phyloP scores from a whole-genome alignment of 2,888 invertebrate genomes.

The Synergus umbraculus region DNA sequence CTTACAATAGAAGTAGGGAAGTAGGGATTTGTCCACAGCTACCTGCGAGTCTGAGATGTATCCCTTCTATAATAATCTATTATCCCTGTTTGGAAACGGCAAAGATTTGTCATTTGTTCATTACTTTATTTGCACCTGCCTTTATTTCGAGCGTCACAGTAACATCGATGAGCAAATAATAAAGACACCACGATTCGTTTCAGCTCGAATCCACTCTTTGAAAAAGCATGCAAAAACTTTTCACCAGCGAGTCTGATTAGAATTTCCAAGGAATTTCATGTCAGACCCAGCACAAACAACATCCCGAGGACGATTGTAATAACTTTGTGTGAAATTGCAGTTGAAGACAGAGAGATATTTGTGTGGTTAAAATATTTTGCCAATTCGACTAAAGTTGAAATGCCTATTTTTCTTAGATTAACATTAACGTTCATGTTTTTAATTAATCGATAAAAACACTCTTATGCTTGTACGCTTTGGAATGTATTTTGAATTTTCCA shows the following conservation, averaged over 20 bases:
- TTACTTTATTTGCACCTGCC: background rate
- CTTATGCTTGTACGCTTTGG: background rate
- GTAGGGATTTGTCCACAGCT: no score
- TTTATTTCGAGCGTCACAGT: conserved; percentile 12
- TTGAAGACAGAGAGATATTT: background rate
- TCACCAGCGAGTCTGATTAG: conserved; percentile 28
- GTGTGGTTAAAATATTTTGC: conserved; percentile 1
- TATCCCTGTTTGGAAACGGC: no score
- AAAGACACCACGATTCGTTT: conserved; percentile 31
- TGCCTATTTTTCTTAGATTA: background rate
- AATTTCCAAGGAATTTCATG: conserved; percentile 1
- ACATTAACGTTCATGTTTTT: background rate
- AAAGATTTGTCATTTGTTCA: no score
- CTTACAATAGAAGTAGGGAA: no score
- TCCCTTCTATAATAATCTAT: no score
- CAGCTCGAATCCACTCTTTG: background rate
- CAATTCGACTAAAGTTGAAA: background rate
- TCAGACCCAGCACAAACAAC: background rate
- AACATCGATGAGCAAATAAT: conserved; percentile 22
- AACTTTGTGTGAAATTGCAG: conserved; percentile 17
- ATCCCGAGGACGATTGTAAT: conserved; percentile 8
- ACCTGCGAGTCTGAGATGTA: no score
- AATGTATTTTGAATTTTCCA: background rate
- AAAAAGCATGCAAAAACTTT: conserved; percentile 12
- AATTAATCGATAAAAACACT: background rate